Base-by-base conservation (phyloP, 2,888 invertebrate species). In the Tanytarsus gracilentus region DNA sequence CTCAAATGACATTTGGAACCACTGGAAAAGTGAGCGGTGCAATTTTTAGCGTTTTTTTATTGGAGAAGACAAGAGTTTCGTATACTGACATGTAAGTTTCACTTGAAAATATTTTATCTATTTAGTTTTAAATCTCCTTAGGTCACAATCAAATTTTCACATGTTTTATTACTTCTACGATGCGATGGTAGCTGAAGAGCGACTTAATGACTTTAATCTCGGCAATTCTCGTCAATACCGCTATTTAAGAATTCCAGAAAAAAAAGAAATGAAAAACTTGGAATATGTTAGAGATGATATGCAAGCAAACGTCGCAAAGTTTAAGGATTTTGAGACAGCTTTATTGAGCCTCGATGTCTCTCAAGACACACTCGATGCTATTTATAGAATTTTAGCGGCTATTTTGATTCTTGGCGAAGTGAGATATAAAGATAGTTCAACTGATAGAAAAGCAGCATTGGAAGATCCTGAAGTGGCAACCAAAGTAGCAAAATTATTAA, bases 101-200 rank as follows among this genome's bases (percentile, higher is more conserved):
- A 56, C 7, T 36, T 33, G 49, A 11, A 4, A 23, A 3, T 16
- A 30, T 11, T 59, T 26, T 23, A 33, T 36, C n/a, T n/a, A n/a
- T n/a, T n/a, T n/a, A n/a, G n/a, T n/a, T n/a, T n/a, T n/a, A 33
- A 27, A 62, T 61, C 61, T 27, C 76, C 78, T 36, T 71, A 90
- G 91, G 77, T 79, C 79, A 63, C 91, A 94, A 71, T 85, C 89
- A 55, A 95, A 92, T 69, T 95, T 92, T 69, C 86, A 94, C 71
- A 81, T 92, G 21, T 82, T 95, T 64, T 94, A 95, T 74, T 93
- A 90, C 70, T 83, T 93, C 65, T 91, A 91, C 71, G 92, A 94
- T 69, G 88, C 85, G 4, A 79, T 94, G 70, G 82, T 84, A 65
- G 78, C 82, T 9, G 78, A 80, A 16, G 82, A 83, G 60, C 78